Base-by-base conservation (phyloP, 2,888 invertebrate genomes). In the Ennomos erosarius region DNA sequence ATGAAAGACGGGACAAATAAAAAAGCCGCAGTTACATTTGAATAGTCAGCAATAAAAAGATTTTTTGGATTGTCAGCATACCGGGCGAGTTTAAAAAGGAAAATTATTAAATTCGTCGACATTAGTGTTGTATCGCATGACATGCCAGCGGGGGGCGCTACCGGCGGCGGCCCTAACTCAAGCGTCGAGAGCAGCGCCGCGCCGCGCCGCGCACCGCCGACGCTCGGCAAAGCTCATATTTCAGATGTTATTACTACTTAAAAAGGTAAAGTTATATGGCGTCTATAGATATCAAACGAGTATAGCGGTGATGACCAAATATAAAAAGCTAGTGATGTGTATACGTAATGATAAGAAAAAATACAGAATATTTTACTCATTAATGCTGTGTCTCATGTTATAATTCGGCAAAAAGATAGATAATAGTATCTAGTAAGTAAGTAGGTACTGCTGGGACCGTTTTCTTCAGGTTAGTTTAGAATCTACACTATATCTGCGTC, bases 61-160 rank as follows among this genome's bases (percentile, higher is more conserved):
- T 57, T 46, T 56, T 47, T 51, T 35, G 36, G 10, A 61, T 67
- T 61, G 62, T 71, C 71, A 68, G 67, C 59, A 55, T 63, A 55
- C 61, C 56, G 44, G 46, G 44, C 59, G 62, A 54, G 65, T 71
- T 73, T 71, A 69, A 69, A 71, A 69, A 71, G 68, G 67, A 68
- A 72, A 74, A 74, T 71, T 73, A 75, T 71, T 70, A 71, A 74
- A 79, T 76, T 78, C 68, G 81, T 82, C 84, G 84, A 81, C 80
- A 75, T 70, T 76, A 83, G 85, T 85, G 85, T 88, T 81, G 87
- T 85, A 81, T 81, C 82, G 79, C 84, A 84, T 89, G 85, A 81
- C 86, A 72, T 67, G 71, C 51, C 89, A 74, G 84, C 87, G 76
- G 90, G 91, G 84, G 90, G 85, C 81, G 90, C 91, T 90, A 91